phyloP scores from a whole-genome alignment of 2,113 vertebrate species.

The Pelodiscus sinensis region DNA sequence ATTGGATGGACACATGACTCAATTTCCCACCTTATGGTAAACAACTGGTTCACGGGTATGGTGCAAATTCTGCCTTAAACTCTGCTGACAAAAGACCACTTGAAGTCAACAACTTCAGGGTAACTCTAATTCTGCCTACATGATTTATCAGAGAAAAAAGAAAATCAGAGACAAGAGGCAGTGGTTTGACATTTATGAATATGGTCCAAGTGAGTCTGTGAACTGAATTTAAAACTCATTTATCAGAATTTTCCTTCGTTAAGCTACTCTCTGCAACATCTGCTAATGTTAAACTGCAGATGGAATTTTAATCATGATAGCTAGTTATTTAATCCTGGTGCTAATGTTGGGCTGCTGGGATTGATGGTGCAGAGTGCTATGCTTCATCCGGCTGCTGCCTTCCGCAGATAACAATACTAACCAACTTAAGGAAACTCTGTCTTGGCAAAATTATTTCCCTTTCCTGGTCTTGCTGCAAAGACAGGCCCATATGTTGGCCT shows the following conservation, averaged over 20 bases:
- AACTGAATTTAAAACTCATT: accelerated
- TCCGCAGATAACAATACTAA: accelerated
- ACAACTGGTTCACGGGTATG: background rate
- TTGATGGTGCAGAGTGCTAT: background rate
- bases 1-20: background rate
- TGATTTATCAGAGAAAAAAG: background rate
- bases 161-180: background rate
- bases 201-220: background rate
- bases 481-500: background rate
- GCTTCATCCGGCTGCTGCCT: background rate
- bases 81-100: background rate
- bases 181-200: constrained; percentile 12
- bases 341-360: background rate
- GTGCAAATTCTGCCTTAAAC: background rate
- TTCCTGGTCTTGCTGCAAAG: accelerated
- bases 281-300: background rate
- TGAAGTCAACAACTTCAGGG: accelerated
- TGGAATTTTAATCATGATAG: accelerated
- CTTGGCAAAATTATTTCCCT: background rate
- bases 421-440: background rate
- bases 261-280: background rate
- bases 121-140: background rate
- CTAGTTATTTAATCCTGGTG: accelerated
- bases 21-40: background rate
- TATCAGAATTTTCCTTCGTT: background rate